A percentile compares a stretch with the other conserved stretches of the same genome.
Evolutionary conservation across 37 sponge, comb jelly and placozoan genomes (phyloP).

Genomic region (Halisarca cf. caerulea): DNA sequence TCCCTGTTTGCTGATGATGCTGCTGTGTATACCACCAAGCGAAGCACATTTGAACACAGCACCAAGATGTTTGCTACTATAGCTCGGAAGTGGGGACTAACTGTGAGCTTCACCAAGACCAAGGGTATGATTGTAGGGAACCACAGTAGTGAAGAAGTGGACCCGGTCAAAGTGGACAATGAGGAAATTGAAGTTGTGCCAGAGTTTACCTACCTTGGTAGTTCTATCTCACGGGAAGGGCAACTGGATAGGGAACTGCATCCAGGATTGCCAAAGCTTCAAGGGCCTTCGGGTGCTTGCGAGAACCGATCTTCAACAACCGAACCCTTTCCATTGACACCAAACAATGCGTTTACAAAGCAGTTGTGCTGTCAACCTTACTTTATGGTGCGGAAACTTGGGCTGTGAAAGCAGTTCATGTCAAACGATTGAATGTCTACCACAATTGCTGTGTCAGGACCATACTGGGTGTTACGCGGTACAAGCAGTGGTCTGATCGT

Average conservation of each 20-base stretch:
- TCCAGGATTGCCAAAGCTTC: neutral
- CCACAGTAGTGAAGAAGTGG: neutral
- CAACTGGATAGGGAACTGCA: neutral
- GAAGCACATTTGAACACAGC: no score
- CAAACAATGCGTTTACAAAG: neutral
- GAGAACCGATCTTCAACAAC: neutral
- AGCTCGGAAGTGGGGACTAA: no score
- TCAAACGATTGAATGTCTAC: neutral
- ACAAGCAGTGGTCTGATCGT: neutral
- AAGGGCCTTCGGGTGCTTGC: neutral
- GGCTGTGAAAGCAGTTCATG: neutral
- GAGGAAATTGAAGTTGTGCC: neutral
- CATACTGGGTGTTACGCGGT: neutral
- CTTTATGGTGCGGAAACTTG: neutral
- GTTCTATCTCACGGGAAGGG: neutral
- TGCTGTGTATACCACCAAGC: no score
- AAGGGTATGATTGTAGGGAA: neutral
- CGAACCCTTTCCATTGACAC: neutral
- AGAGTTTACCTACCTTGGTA: neutral
- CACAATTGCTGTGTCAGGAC: neutral
- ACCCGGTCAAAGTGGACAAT: neutral
- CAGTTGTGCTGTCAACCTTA: neutral
- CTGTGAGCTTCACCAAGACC: neutral
- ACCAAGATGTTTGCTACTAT: no score
- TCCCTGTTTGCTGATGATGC: no score